Conservation (phyloP, 2,113 vertebrate species). For the Siphamia tubifer region DNA sequence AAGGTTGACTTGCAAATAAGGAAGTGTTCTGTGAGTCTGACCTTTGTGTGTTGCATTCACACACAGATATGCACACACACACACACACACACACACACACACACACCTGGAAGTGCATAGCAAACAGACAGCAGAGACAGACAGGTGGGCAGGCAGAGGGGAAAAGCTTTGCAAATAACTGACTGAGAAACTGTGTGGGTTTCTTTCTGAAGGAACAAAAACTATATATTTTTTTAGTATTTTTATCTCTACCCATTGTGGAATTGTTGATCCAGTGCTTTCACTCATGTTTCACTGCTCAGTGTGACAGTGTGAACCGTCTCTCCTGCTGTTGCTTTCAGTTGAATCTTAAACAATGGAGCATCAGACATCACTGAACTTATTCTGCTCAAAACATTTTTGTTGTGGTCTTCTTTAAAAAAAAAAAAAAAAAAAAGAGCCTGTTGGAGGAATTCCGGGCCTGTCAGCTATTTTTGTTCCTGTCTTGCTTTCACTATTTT, state of each 20-base stretch:
- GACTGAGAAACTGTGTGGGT: background rate
- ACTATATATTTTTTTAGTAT: background rate
- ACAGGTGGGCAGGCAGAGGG: slow-evolving; percentile 39
- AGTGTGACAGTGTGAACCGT: background rate
- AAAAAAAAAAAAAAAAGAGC: background rate
- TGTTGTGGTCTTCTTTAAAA: background rate
- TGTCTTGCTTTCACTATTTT: slow-evolving; percentile 78
- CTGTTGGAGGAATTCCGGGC: slow-evolving; percentile 54
- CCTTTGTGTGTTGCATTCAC: slow-evolving; percentile 57
- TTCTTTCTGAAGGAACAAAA: background rate
- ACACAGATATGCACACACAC: background rate
- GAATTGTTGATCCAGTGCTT: background rate
- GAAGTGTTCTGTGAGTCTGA: slow-evolving; percentile 72
- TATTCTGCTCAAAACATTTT: background rate
- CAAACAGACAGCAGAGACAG: slow-evolving; percentile 15
- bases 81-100: too few relatives aligned
- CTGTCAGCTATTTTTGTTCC: slow-evolving; percentile 71
- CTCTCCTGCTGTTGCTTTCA: background rate
- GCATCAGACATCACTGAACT: background rate
- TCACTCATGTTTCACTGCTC: background rate
- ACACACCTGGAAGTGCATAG: slow-evolving; percentile 57
- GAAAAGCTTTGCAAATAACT: slow-evolving; percentile 4
- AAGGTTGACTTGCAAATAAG: slow-evolving; percentile 62
- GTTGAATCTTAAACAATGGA: background rate
- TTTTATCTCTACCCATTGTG: background rate